Evolutionary conservation across 2,113 vertebrate species (phyloP), one percentile per base, ranked within the genome.

Genomic region (Spheniscus mendiculus): DNA sequence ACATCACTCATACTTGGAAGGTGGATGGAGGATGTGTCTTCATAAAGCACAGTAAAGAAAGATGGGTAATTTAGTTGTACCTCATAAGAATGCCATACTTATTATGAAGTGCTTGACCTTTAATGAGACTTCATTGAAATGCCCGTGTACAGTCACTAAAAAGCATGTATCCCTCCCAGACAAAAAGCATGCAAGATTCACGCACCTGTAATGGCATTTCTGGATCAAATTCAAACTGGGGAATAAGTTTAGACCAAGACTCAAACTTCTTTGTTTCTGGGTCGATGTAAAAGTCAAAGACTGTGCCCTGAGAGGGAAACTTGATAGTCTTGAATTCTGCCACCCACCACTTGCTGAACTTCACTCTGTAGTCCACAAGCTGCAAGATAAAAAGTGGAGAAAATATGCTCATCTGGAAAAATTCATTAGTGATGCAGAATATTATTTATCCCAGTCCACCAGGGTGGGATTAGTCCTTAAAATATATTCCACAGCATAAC

Each of bases 331-430:
- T 99, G 98, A 99, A 99, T 97, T 99, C 98, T 1, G 98, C 93
- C 93, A 99, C 97, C 99, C 99, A 99, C 99, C 99, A 99, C 96
- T 99, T 99, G 98, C 99, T 99, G 98, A 99, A 99, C 95, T 99
- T 99, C 93, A 98, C 97, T 97, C 98, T 98, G 98, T 99, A 99
- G 97, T 99, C 99, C 58, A 99, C 97, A 29, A 99, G 98, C 99
- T 99, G 93, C 12, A 90, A 90, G 81, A 69, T 6, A 97, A 93
- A 76, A 77, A 40, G 55, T 52, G 27, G 15, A 95, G 34, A 62
- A 80, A 74, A 73, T 3, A 50, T 5, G 11, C 7, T 85, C 32
- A 81, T 38, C 12, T 32, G 30, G 18, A 93, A 22, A 47, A 72
- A 93, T 45, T 55, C 10, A 58, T 74, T 61, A 83, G 16, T 44